Conservation (phyloP, 2,888 invertebrate species). For the Ormyrus rosae region DNA sequence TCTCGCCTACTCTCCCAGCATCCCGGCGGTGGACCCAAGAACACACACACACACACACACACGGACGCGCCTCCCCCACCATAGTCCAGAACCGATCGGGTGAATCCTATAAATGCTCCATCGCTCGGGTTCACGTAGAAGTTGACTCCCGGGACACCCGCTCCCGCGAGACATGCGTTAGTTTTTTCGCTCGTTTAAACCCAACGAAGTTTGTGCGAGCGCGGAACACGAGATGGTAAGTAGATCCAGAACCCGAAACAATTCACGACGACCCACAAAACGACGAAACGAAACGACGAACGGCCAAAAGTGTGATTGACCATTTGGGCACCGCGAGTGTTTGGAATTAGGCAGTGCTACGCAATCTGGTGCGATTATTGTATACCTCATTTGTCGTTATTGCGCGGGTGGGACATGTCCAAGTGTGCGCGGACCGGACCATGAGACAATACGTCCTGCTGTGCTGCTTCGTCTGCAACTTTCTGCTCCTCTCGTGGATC, state of each 20-base stretch:
- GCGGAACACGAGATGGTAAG: conserved; percentile 46
- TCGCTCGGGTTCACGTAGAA: conserved; percentile 66
- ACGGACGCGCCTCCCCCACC: conserved; percentile 14
- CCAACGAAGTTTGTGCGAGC: conserved; percentile 9
- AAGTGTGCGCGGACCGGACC: not conserved
- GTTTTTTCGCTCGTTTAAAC: conserved; percentile 59
- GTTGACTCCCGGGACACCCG: conserved; percentile 67
- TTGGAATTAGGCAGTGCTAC: not conserved
- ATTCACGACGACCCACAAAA: not conserved
- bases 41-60: not conserved
- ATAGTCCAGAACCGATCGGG: conserved; percentile 64
- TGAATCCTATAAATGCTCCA: conserved; percentile 76
- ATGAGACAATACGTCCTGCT: conserved; percentile 33
- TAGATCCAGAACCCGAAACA: not conserved
- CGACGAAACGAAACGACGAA: not conserved
- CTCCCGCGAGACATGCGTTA: conserved; percentile 68
- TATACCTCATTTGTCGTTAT: not conserved
- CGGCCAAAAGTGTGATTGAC: too few species aligned
- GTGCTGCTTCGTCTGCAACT: conserved; percentile 42
- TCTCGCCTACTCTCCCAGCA: not conserved
- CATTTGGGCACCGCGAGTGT: not conserved
- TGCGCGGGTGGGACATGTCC: too few species aligned
- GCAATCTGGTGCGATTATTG: not conserved
- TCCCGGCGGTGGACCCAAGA: not conserved
- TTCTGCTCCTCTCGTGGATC: conserved; percentile 21